Percentiles rank a stretch among this genome's conserved stretches.
Evolutionary conservation across 2,888 invertebrate species (phyloP).

Genomic region (Graphium colonna): DNA sequence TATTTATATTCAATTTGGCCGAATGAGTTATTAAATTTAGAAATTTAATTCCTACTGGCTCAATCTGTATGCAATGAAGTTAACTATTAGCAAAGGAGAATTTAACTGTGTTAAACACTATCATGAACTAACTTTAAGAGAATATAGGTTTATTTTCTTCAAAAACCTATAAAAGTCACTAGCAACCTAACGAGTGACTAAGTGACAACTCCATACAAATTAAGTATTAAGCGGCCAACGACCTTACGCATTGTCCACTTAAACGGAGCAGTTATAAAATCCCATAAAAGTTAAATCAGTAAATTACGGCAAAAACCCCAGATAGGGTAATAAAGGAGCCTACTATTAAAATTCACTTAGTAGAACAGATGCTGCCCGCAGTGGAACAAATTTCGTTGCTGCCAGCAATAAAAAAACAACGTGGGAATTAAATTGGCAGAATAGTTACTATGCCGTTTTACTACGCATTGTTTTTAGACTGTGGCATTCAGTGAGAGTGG

Average conservation of each 20-base stretch:
- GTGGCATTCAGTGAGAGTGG: neutral
- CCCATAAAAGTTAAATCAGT: neutral
- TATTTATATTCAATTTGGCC: too few species aligned
- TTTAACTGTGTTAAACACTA: neutral
- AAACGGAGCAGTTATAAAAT: too few species aligned
- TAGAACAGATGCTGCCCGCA: neutral
- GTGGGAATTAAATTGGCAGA: conserved; percentile 4
- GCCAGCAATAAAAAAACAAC: neutral
- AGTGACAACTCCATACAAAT: too few species aligned
- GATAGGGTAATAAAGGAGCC: conserved; percentile 45
- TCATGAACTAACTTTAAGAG: neutral
- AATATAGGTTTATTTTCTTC: too few species aligned
- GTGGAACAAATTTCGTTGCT: neutral
- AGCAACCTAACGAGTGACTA: too few species aligned
- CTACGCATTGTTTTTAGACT: conserved; percentile 8
- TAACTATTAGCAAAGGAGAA: too few species aligned
- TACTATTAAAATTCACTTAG: conserved; percentile 58
- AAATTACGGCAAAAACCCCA: conserved; percentile 29
- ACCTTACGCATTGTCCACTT: too few species aligned
- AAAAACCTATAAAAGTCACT: too few species aligned
- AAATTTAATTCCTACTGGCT: too few species aligned
- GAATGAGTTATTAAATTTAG: too few species aligned
- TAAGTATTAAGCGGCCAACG: too few species aligned
- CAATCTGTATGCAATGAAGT: too few species aligned
- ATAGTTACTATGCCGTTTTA: conserved; percentile 12